phyloP scores from a whole-genome alignment of 1,140 invertebrate species.

The Watersipora subatra region DNA sequence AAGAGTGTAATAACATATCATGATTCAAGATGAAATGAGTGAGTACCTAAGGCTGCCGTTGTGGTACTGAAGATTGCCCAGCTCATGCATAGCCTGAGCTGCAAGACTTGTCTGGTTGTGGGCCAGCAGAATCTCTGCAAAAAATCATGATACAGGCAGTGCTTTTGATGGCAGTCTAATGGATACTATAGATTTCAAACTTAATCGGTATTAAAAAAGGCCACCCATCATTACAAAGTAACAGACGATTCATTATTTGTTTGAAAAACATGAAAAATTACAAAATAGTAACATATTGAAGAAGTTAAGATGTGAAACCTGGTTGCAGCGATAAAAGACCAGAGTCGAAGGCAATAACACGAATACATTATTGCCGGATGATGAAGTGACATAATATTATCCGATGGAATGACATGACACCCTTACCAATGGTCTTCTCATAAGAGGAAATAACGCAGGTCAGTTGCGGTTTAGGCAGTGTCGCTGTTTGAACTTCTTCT shows the following conservation, averaged over 20 bases:
- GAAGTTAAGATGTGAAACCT: too few species aligned
- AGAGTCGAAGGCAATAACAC: too few species aligned
- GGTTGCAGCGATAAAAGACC: too few species aligned
- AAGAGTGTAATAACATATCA: background rate
- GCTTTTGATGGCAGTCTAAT: too few species aligned
- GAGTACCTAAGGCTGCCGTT: conserved; percentile 27
- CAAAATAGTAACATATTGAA: too few species aligned
- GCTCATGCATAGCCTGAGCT: conserved; percentile 37
- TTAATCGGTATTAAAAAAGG: too few species aligned
- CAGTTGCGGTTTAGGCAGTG: conserved; percentile 29
- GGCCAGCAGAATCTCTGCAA: conserved; percentile 30
- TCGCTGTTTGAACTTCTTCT: conserved; percentile 26
- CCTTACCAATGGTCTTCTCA: conserved; percentile 37
- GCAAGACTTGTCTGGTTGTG: conserved; percentile 30
- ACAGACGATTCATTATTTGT: background rate
- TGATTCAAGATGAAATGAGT: too few species aligned
- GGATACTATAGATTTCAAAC: too few species aligned
- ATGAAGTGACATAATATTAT: too few species aligned
- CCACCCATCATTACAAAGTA: background rate
- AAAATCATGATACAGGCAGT: conserved; percentile 4
- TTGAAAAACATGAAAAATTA: too few species aligned
- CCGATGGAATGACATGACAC: too few species aligned
- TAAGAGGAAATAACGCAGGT: conserved; percentile 29
- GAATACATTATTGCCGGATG: too few species aligned
- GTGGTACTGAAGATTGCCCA: conserved; percentile 36